phyloP scores from a whole-genome alignment of 2,113 vertebrate species.

The Takifugu bimaculatus region DNA sequence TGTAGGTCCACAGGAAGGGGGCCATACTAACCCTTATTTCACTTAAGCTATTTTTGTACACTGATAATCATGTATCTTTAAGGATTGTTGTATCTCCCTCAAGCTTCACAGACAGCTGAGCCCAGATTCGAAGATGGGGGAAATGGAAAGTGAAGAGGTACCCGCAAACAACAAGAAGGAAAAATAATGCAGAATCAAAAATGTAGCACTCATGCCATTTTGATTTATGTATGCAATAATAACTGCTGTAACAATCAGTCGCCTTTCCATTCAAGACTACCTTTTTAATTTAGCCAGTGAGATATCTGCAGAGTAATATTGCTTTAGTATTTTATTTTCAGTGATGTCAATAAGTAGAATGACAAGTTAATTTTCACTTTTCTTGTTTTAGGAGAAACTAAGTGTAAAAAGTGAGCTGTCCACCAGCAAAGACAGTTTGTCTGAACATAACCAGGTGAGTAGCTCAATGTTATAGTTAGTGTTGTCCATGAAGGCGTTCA shows the following conservation, averaged over 20 bases:
- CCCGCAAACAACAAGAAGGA: slow-evolving; percentile 28
- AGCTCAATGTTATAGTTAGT: background rate
- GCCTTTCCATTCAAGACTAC: too few species aligned
- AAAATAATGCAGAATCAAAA: slow-evolving; percentile 42
- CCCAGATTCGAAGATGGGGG: slow-evolving; percentile 27
- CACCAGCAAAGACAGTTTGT: slow-evolving; percentile 56
- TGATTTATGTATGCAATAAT: too few species aligned
- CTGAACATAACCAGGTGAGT: slow-evolving; percentile 48
- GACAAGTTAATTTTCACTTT: background rate
- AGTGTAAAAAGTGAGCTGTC: slow-evolving; percentile 30
- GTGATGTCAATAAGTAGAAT: background rate
- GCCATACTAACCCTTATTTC: too few species aligned
- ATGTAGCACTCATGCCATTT: background rate
- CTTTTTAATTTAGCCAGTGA: background rate
- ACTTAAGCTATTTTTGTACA: too few species aligned
- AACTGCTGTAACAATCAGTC: too few species aligned
- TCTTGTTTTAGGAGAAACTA: slow-evolving; percentile 37
- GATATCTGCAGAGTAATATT: too few species aligned
- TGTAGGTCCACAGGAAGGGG: too few species aligned
- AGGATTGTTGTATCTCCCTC: background rate
- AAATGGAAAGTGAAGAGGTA: slow-evolving; percentile 29
- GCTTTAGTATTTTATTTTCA: background rate
- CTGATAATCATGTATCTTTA: background rate
- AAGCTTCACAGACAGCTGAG: slow-evolving; percentile 16
- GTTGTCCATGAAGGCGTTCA: background rate